Conservation (phyloP, 2,797 vertebrate genomes). For the Rhinophrynus dorsalis region DNA sequence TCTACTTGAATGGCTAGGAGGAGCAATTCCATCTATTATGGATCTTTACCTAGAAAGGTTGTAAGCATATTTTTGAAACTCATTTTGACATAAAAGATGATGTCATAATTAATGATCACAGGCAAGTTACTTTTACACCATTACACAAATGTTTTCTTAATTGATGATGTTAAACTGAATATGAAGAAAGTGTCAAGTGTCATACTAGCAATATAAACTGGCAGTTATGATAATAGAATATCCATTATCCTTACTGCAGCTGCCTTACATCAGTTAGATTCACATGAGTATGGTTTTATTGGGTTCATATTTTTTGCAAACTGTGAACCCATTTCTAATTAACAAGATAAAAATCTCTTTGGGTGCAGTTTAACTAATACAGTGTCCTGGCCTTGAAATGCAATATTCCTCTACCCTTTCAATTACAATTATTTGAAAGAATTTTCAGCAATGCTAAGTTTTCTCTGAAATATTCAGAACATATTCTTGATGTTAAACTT, state of each 20-base stretch:
- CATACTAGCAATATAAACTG: constrained; percentile 39
- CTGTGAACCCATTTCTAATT: constrained; percentile 46
- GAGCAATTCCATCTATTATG: no score
- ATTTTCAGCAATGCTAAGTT: neutral
- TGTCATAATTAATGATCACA: constrained; percentile 41
- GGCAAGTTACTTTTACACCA: constrained; percentile 36
- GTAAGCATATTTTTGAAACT: neutral
- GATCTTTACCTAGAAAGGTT: no score
- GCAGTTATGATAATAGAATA: constrained; percentile 50
- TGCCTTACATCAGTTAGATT: constrained; percentile 42
- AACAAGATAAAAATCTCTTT: constrained; percentile 48
- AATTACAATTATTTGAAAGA: constrained; percentile 36
- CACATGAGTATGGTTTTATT: constrained; percentile 41
- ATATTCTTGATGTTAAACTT: neutral
- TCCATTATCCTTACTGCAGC: constrained; percentile 38
- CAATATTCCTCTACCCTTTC: constrained; percentile 41
- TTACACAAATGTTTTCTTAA: constrained; percentile 49
- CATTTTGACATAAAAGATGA: constrained; percentile 27
- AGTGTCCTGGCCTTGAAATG: constrained; percentile 22
- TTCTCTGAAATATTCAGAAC: neutral
- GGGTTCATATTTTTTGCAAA: constrained; percentile 48
- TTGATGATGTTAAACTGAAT: constrained; percentile 48
- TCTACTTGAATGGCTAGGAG: no score
- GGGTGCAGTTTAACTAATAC: constrained; percentile 36
- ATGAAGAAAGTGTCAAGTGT: constrained; percentile 46